Base-by-base conservation (phyloP, 1,140 invertebrate species). In the Ctenoplectra terminalis region DNA sequence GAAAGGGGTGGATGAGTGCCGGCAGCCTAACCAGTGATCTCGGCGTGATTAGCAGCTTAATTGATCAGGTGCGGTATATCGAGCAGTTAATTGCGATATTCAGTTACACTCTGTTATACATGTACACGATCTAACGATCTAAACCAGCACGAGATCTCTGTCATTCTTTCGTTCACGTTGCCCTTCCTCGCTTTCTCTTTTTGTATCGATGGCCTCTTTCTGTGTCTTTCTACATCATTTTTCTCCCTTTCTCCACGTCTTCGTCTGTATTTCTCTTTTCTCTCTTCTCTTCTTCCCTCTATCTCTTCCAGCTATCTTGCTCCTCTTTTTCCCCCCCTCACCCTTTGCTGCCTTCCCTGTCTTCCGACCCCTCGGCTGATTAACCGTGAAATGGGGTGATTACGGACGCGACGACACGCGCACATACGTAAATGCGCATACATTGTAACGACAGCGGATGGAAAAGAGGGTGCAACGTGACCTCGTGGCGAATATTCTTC, bases 11-110 rank as follows among this genome's bases (percentile, higher is more conserved):
- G 66, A 74, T 78, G 70, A 71, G 61, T 81, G 66, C 54, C 85
- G 77, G 52, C 50, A 66, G 56, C 56, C 72, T 76, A 77, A 31
- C 63, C 82, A 82, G 78, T 84, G 77, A 87, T 87, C 74, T 61
- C 67, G 73, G 54, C 70, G 69, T 71, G 52, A 84, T 87, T 79
- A 84, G 46, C 86, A 87, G 86, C 85, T 84, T 87, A 82, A 87
- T 84, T 87, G 86, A 87, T 87, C 86, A 87, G 86, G 85, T 87
- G 74, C 69, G 85, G 54, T 87, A 87, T 84, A 73, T 77, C 73
- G 29, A 66, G 48, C 72, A 74, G 37, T 74, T 60, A 31, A 76
- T 76, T 66, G 48, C 34, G 66, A 63, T 76, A 37, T 29, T 23
- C 64, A 7, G 20, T 43, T 67, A n/a, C 17, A 15, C 9, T 43